Base-by-base conservation (phyloP, 2,113 vertebrate genomes). In the Corythornis madagascariensis region DNA sequence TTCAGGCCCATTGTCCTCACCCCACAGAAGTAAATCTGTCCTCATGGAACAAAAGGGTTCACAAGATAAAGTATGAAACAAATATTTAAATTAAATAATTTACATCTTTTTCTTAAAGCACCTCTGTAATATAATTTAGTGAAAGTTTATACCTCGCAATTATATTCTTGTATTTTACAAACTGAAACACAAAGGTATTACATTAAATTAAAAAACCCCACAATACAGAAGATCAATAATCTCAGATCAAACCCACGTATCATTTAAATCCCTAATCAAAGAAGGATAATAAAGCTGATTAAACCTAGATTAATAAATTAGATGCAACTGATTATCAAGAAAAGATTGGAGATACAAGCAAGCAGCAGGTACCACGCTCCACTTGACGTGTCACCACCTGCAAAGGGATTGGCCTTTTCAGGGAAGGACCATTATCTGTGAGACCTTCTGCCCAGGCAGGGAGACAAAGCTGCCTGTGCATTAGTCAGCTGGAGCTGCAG, bases 81-180 rank as follows among this genome's bases (percentile, higher is more conserved):
- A 87, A 86, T 74, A 92, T 53, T 96, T 95, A 95, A 94, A 91
- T 95, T 95, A 94, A 96, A 96, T 96, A 95, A 94, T 91, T 93
- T 89, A 96, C 75, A 85, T 76, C 45, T 78, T 84, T 92, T 86
- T 84, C 71, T 92, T 95, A 87, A 96, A 93, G 87, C 75, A 95
- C 72, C 85, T 93, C 76, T 89, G 74, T 52, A 73, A 87, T 88
- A 81, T 91, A 94, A 95, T 93, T 90, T 92, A 94, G 92, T 90
- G 29, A 69, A 84, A 76, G 19, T 83, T 92, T 85, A 83, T 85
- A 78, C 17, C 55, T 86, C 85, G 92, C 74, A 90, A 83, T 92
- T 87, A 85, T 70, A 87, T 73, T 82, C 48, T 90, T 59, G 28
- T 71, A 87, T 89, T 95, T 92, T 89, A 95, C 80, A 94, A 94